Evolutionary conservation across 2,797 vertebrate genomes (phyloP).

Genomic region (Darevskia mixta): DNA sequence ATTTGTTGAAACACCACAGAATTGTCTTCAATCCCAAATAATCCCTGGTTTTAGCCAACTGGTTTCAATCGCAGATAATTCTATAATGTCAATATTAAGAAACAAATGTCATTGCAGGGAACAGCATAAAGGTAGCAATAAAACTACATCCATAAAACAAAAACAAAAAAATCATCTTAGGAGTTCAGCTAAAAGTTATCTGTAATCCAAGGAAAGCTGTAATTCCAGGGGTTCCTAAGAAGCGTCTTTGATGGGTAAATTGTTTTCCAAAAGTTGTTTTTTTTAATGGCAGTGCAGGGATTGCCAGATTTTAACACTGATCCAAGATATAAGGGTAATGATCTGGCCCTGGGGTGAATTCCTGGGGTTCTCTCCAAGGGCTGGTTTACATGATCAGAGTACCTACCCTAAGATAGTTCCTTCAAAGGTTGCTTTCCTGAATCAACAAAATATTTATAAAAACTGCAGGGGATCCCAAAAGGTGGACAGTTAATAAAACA

Average conservation of each 20-base stretch:
- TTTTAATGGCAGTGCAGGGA: background rate
- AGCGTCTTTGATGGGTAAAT: background rate
- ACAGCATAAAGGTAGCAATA: too few relatives aligned
- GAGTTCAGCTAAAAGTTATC: too few relatives aligned
- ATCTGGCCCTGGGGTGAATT: conserved; percentile 3
- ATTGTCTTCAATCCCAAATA: background rate
- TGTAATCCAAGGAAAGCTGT: background rate
- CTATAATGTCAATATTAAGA: background rate
- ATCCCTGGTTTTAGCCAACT: background rate
- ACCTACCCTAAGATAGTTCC: background rate
- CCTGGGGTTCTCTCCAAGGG: background rate
- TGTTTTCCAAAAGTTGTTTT: background rate
- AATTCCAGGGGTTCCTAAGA: background rate
- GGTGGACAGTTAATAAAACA: too few relatives aligned
- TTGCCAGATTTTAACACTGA: background rate
- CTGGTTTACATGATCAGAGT: background rate
- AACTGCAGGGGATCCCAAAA: too few relatives aligned
- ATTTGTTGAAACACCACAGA: background rate
- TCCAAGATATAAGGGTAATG: conserved; percentile 6
- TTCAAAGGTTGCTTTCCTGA: background rate
- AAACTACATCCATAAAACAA: too few relatives aligned
- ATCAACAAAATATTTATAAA: background rate
- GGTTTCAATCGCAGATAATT: too few relatives aligned
- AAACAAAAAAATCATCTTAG: background rate
- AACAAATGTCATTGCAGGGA: too few relatives aligned